Base-by-base conservation (phyloP, 2,797 vertebrate species). In the Hephaestus fuliginosus region DNA sequence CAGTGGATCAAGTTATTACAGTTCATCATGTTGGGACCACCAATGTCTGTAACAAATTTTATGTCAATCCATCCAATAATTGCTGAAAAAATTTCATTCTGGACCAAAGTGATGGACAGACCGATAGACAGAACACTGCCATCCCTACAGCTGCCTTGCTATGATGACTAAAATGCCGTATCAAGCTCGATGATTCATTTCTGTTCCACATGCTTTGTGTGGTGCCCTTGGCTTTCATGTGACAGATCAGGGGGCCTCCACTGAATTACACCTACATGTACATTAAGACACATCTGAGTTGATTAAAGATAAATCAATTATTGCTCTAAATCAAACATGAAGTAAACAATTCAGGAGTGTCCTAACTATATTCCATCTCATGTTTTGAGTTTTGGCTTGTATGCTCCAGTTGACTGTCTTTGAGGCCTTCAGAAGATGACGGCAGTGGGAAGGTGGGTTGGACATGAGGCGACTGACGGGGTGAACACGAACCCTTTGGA, bases 341-440 rank as follows among this genome's bases (percentile, higher is more conserved):
- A 66, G 33, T 3, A 10, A 57, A 20, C 56, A 44, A 25, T 1
- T 7, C 1, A 43, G 7, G 1, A 14, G 10, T 0, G 30, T 49
- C 15, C 77, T 22, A 74, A 30, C 20, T 30, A 4, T 52, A 20
- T 18, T 63, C 44, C 5, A 13, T 7, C 8, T 46, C 41, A 56
- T 14, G 30, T n/a, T 53, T 52, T 22, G 46, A 68, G 25, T 80
- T 25, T 41, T 63, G 22, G 63, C 30, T 33, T 56, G 20, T 9
- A 7, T 66, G 41, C 28, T 81, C 41, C 14, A 17, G 30, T 12
- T 13, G 39, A 18, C 4, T 57, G 41, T 76, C 68, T 53, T 57
- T 66, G 58, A 7, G 25, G 41, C 28, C 6, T 4, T 76, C n/a
- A 18, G 49, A 7, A 6, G 12, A 20, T 8, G 10, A 48, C 65